These are phyloP conservation scores for Hofmannophila pseudospretella DNA, from an alignment of 2,888 invertebrate species.

Conservation along the genomic window DNA sequence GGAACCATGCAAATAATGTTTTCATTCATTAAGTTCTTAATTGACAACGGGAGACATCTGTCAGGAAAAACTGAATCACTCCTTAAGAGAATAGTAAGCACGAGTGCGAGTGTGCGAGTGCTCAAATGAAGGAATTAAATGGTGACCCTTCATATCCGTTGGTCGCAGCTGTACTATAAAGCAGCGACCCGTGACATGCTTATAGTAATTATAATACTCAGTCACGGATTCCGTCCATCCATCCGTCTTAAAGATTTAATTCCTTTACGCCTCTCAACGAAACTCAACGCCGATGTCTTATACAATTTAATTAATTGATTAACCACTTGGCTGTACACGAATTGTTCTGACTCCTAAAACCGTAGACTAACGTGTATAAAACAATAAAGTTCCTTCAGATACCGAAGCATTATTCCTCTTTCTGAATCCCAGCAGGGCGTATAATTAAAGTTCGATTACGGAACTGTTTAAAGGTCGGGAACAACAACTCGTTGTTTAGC, in stretches of 20 bases:
- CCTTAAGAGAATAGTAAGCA: slow-evolving; percentile 39
- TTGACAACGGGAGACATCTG: slow-evolving; percentile 68
- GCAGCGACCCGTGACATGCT: slow-evolving; percentile 31
- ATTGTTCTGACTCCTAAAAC: too few species aligned
- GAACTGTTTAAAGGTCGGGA: slow-evolving; percentile 16
- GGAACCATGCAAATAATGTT: slow-evolving; percentile 62
- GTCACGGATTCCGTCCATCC: slow-evolving; percentile 32
- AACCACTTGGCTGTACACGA: too few species aligned
- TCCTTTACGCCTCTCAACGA: slow-evolving; percentile 6
- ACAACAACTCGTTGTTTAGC: slow-evolving; percentile 8
- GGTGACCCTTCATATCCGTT: slow-evolving; percentile 72
- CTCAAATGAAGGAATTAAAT: slow-evolving; percentile 64
- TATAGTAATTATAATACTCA: slow-evolving; percentile 54
- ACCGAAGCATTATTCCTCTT: too few species aligned
- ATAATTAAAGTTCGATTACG: slow-evolving; percentile 32
- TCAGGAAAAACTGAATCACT: slow-evolving; percentile 72
- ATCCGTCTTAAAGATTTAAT: slow-evolving; percentile 25
- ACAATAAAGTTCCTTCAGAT: too few species aligned
- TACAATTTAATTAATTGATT: slow-evolving; percentile 18
- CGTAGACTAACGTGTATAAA: too few species aligned
- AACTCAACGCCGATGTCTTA: slow-evolving; percentile 12
- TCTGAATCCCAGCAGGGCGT: slow-evolving; percentile 10
- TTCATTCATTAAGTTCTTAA: slow-evolving; percentile 65
- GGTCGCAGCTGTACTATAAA: slow-evolving; percentile 50
- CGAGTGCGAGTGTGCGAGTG: too few species aligned